phyloP scores from a whole-genome alignment of 2,113 vertebrate genomes.

The Rhadina sibilatrix region DNA sequence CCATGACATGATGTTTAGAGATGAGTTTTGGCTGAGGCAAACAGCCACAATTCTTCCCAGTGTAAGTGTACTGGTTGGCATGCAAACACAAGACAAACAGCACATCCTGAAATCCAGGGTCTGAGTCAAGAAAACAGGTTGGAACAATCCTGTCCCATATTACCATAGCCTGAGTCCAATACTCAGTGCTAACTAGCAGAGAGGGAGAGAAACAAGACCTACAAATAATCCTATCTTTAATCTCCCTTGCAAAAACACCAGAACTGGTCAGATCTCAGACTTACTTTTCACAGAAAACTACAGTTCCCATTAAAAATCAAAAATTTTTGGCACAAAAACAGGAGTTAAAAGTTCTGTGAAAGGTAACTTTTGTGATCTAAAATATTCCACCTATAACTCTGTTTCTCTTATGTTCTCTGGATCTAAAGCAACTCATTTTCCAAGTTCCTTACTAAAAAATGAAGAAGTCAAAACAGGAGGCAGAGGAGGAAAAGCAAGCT shows the following conservation, averaged over 20 bases:
- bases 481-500: constrained; percentile 5
- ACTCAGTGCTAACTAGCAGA: background rate
- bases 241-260: background rate
- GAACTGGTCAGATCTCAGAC: background rate
- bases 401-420: background rate
- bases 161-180: background rate
- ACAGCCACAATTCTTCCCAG: background rate
- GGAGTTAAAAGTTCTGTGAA: background rate
- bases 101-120: background rate
- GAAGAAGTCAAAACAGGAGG: background rate
- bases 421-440: background rate
- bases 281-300: background rate
- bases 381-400: background rate
- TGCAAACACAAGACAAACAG: background rate
- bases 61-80: background rate
- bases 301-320: background rate
- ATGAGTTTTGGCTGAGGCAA: background rate
- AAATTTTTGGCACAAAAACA: background rate
- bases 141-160: background rate
- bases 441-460: background rate
- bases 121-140: background rate
- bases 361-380: background rate
- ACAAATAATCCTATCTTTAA: background rate
- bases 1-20: background rate
- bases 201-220: background rate